Evolutionary conservation across 2,113 vertebrate species (phyloP).

Genomic region (Cygnus buccinator): DNA sequence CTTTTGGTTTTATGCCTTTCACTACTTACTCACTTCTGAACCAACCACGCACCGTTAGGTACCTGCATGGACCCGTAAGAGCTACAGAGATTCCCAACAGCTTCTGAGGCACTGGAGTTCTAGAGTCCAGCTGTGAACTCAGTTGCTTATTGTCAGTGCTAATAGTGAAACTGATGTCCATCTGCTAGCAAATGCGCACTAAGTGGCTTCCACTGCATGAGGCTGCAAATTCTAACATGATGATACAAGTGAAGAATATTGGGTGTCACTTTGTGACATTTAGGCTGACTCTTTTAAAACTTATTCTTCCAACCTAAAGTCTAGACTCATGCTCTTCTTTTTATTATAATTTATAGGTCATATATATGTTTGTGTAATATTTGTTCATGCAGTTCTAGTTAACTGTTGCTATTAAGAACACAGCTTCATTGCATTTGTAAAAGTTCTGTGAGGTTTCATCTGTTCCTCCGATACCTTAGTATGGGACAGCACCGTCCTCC

Average conservation of each 20-base stretch:
- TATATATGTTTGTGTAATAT: neutral
- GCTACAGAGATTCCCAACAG: neutral
- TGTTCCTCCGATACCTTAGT: neutral
- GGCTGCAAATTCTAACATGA: neutral
- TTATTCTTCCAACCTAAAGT: neutral
- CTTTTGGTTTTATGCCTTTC: neutral
- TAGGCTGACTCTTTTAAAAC: neutral
- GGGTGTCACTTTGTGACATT: neutral
- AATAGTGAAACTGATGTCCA: neutral
- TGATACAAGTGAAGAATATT: fast-evolving
- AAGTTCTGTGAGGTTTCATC: neutral
- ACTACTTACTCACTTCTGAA: neutral
- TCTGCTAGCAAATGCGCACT: neutral
- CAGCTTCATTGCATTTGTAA: neutral
- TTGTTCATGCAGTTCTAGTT: neutral
- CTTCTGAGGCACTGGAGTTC: neutral
- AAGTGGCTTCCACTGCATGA: neutral
- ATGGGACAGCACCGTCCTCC: fast-evolving
- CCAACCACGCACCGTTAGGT: neutral
- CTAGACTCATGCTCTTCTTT: neutral
- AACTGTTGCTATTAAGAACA: neutral
- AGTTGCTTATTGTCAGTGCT: neutral
- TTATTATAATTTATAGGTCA: neutral
- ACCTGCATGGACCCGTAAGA: neutral
- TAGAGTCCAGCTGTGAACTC: neutral